Conservation (phyloP, 2,888 invertebrate genomes). For the Syritta pipiens region DNA sequence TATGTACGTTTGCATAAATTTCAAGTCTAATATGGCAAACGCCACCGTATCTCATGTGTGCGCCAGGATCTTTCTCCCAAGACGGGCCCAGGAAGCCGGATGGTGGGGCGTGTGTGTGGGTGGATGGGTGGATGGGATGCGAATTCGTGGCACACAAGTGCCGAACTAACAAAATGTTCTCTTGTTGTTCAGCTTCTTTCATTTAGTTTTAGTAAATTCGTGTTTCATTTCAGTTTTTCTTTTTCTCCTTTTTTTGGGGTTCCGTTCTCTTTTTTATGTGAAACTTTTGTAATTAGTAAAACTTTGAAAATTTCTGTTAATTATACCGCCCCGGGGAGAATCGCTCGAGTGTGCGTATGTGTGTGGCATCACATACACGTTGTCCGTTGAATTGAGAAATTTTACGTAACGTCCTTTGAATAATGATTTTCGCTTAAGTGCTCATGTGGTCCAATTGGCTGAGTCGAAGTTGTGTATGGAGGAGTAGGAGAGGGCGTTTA, state of each 20-base stretch:
- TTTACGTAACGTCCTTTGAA: constrained; percentile 41
- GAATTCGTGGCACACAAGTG: constrained; percentile 29
- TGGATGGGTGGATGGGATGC: constrained; percentile 11
- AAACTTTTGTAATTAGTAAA: constrained; percentile 69
- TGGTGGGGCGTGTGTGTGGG: constrained; percentile 5
- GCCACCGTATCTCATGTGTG: constrained; percentile 59
- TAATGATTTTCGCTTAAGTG: constrained; percentile 16
- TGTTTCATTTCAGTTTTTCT: constrained; percentile 6
- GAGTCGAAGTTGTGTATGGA: too few species aligned
- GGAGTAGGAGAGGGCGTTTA: too few species aligned
- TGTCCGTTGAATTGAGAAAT: constrained; percentile 48
- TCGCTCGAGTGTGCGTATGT: constrained; percentile 6
- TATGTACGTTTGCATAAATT: constrained; percentile 67
- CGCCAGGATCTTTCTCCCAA: constrained; percentile 31
- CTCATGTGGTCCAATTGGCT: too few species aligned
- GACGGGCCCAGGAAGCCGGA: constrained; percentile 11
- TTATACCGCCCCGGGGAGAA: constrained; percentile 53
- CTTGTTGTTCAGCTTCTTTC: constrained; percentile 61
- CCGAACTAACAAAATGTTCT: constrained; percentile 59
- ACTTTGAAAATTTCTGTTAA: constrained; percentile 66
- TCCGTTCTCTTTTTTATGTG: constrained; percentile 5
- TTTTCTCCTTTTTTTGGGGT: not conserved
- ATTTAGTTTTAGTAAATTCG: constrained; percentile 28
- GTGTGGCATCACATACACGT: constrained; percentile 11
- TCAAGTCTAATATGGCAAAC: constrained; percentile 58